Conservation (phyloP, 35 echinoderm and acorn worm species). For the Apostichopus parvimensis region DNA sequence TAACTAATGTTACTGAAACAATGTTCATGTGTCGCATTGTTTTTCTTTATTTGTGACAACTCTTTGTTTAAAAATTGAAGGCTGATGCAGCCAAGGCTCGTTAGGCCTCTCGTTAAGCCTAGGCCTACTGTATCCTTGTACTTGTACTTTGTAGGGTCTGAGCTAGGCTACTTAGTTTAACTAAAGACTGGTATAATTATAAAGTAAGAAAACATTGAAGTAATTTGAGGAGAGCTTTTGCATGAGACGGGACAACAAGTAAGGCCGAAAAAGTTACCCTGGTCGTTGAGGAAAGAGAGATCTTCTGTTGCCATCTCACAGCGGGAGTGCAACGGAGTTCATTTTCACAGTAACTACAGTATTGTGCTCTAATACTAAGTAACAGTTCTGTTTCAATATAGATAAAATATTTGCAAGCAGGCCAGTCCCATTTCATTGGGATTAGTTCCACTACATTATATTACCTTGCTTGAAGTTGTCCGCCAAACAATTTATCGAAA, state of each 20-base stretch:
- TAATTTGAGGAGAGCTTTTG: not conserved
- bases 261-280: not conserved
- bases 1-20: too few relatives aligned
- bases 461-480: not conserved
- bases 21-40: too few relatives aligned
- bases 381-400: too few relatives aligned
- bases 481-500: constrained; percentile 8
- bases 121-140: not conserved
- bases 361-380: too few relatives aligned
- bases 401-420: too few relatives aligned
- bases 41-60: too few relatives aligned
- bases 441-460: not conserved
- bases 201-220: not conserved
- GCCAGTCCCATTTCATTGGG: not conserved
- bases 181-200: not conserved
- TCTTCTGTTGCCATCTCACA: not conserved
- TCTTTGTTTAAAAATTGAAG: too few relatives aligned
- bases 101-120: too few relatives aligned
- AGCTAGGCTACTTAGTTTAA: not conserved
- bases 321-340: not conserved
- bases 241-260: not conserved
- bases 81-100: too few relatives aligned
- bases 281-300: not conserved
- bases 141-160: not conserved
- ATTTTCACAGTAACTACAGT: too few relatives aligned